Evolutionary conservation across 2,888 invertebrate species (phyloP).

Genomic region (Timandra comae): DNA sequence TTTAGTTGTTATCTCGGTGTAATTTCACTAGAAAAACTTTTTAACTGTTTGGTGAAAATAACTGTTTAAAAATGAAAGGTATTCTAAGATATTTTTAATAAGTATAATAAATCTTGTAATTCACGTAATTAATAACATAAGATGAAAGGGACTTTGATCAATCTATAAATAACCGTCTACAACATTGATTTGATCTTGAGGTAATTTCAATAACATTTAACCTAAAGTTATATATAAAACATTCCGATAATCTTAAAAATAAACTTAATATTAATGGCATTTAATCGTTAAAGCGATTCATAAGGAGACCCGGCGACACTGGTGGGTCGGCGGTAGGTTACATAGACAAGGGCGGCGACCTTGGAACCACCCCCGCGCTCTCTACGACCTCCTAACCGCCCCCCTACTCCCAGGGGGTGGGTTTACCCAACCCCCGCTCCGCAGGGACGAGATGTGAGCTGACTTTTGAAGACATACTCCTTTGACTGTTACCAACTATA

Average conservation of each 20-base stretch:
- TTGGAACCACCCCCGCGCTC: constrained; percentile 41
- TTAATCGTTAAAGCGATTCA: constrained; percentile 46
- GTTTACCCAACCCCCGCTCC: constrained; percentile 16
- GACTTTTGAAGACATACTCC: constrained; percentile 57
- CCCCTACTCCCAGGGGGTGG: constrained; percentile 9
- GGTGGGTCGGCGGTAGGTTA: constrained; percentile 62
- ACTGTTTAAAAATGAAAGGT: too few relatives aligned
- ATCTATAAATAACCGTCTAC: too few relatives aligned
- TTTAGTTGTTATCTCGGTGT: too few relatives aligned
- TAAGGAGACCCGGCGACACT: constrained; percentile 52
- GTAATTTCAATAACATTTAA: too few relatives aligned
- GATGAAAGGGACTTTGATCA: too few relatives aligned
- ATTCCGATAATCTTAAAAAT: background rate
- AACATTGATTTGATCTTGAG: too few relatives aligned
- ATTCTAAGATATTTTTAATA: too few relatives aligned
- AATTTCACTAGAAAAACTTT: too few relatives aligned
- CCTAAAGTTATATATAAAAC: too few relatives aligned
- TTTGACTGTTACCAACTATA: constrained; percentile 40
- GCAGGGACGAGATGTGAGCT: constrained; percentile 53
- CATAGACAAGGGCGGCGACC: constrained; percentile 68
- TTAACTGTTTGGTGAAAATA: too few relatives aligned
- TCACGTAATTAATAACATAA: too few relatives aligned
- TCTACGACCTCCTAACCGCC: constrained; percentile 16
- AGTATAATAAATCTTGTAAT: too few relatives aligned
- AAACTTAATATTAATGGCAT: constrained; percentile 43